A percentile compares a stretch with the other conserved stretches of the same genome.
phyloP scores from a whole-genome alignment of 2,797 vertebrate genomes.

The Peromyscus aztecus region DNA sequence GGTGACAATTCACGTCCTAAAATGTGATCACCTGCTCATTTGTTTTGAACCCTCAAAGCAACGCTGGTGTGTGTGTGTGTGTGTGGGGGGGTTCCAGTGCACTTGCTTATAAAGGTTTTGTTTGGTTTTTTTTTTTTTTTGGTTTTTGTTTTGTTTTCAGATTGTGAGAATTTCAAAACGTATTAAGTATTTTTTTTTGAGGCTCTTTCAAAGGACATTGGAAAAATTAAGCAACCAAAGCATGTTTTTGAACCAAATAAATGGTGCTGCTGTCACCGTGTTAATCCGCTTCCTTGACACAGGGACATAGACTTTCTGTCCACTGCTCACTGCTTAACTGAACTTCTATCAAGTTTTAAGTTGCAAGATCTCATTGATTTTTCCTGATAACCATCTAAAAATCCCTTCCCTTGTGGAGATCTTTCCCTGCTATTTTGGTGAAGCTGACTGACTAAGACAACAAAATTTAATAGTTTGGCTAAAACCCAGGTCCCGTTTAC shows the following conservation, averaged over 20 bases:
- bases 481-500: background rate
- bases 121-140: background rate
- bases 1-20: background rate
- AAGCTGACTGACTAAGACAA: background rate
- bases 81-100: background rate
- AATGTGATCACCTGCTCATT: background rate
- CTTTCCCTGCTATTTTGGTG: background rate
- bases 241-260: background rate
- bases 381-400: slow-evolving; percentile 1
- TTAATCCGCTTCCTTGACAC: background rate
- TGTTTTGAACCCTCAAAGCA: slow-evolving; percentile 8
- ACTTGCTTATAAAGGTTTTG: background rate
- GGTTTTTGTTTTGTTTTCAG: background rate
- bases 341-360: background rate
- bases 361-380: background rate
- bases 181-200: background rate
- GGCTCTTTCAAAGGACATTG: background rate
- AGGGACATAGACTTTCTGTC: background rate
- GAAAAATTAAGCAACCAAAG: background rate
- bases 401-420: background rate
- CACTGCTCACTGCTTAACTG: too few species aligned
- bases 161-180: background rate
- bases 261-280: background rate
- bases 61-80: background rate
- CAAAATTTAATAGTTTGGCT: background rate